These are phyloP conservation scores for Clusia tigrina DNA, from an alignment of 2,888 invertebrate species.

Conservation along the genomic window DNA sequence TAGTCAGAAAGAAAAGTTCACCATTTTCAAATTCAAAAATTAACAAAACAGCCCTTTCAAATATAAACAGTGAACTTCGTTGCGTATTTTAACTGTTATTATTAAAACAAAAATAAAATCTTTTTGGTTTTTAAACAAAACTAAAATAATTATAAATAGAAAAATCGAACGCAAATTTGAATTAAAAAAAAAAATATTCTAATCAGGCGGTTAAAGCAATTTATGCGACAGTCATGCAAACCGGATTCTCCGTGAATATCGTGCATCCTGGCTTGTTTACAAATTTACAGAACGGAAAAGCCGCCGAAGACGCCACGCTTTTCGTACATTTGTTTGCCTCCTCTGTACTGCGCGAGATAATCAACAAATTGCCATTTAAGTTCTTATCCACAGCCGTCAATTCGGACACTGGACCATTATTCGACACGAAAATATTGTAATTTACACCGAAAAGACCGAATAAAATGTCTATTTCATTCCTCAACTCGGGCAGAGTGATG, in stretches of 20 bases:
- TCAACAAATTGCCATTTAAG: slow-evolving; percentile 45
- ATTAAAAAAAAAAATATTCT: too few relatives aligned
- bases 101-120: too few relatives aligned
- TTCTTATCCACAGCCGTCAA: slow-evolving; percentile 40
- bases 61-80: too few relatives aligned
- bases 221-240: too few relatives aligned
- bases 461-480: slow-evolving; percentile 69
- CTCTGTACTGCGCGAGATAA: slow-evolving; percentile 42
- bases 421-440: slow-evolving; percentile 62
- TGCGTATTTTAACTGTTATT: too few relatives aligned
- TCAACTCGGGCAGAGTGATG: slow-evolving; percentile 67
- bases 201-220: too few relatives aligned
- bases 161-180: too few relatives aligned
- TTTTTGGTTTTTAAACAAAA: too few relatives aligned
- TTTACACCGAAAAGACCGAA: slow-evolving; percentile 75
- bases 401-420: slow-evolving; percentile 35
- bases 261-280: slow-evolving; percentile 34
- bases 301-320: slow-evolving; percentile 27
- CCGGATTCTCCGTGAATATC: slow-evolving; percentile 51
- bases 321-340: slow-evolving; percentile 25
- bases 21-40: too few relatives aligned
- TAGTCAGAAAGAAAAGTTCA: too few relatives aligned
- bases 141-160: too few relatives aligned
- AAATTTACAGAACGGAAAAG: slow-evolving; percentile 51
- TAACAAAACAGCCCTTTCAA: too few relatives aligned